Evolutionary conservation across 2,888 invertebrate genomes (phyloP).

Genomic region (Tachina lurida): DNA sequence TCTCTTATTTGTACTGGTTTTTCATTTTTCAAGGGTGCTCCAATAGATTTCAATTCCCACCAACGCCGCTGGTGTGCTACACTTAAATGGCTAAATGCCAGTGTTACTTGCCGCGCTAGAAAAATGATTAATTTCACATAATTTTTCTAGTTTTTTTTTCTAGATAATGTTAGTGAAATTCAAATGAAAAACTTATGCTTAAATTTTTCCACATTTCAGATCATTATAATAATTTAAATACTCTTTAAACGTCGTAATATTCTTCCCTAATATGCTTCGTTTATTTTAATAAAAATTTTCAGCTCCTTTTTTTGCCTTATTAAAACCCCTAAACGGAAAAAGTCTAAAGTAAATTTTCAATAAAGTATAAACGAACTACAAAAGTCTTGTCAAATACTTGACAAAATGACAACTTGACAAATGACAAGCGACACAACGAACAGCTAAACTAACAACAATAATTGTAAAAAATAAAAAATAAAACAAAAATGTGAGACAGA

Average conservation of each 20-base stretch:
- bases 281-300: slow-evolving; percentile 36
- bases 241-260: neutral
- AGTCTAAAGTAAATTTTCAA: slow-evolving; percentile 65
- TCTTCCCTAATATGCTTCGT: slow-evolving; percentile 13
- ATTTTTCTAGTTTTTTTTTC: too few species aligned
- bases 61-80: too few species aligned
- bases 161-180: too few species aligned
- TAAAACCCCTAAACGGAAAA: slow-evolving; percentile 26
- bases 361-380: slow-evolving; percentile 67
- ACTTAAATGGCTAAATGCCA: too few species aligned
- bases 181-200: too few species aligned
- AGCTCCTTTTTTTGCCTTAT: neutral
- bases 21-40: too few species aligned
- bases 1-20: too few species aligned
- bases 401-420: slow-evolving; percentile 70
- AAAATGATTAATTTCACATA: too few species aligned
- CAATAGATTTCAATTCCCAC: too few species aligned
- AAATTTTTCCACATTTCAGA: neutral
- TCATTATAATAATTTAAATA: neutral
- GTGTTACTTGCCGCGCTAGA: too few species aligned
- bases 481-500: slow-evolving; percentile 47
- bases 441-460: slow-evolving; percentile 32
- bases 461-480: neutral
- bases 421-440: slow-evolving; percentile 64
- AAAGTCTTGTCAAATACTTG: slow-evolving; percentile 69